A percentile compares a stretch with the other conserved stretches of the same genome.
phyloP scores from a whole-genome alignment of 2,797 vertebrate species.

The Mormyrus hasselquistii region DNA sequence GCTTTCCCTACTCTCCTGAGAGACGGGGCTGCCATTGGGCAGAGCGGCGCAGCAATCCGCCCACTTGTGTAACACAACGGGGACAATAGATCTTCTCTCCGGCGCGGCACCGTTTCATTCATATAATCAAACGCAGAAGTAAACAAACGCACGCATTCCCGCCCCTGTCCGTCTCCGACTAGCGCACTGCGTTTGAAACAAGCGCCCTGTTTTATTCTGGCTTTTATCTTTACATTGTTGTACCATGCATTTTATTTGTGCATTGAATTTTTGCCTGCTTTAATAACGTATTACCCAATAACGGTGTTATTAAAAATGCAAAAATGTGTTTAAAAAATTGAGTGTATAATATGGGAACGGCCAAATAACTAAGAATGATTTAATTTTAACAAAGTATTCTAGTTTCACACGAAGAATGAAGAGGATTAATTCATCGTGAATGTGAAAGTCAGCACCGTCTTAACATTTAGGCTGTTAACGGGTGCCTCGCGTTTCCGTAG shows the following conservation, averaged over 20 bases:
- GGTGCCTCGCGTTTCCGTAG: not conserved
- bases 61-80: conserved; percentile 62
- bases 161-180: not conserved
- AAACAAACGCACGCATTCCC: conserved; percentile 6
- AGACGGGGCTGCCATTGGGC: conserved; percentile 84
- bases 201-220: not conserved
- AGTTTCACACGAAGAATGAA: not conserved
- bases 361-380: not conserved
- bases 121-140: conserved; percentile 33
- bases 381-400: not conserved
- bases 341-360: not conserved
- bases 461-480: not conserved
- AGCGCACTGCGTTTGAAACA: not conserved
- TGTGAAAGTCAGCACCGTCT: not conserved
- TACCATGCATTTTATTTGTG: not conserved
- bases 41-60: conserved; percentile 75
- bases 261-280: not conserved
- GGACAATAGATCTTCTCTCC: conserved; percentile 72
- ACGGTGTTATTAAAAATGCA: not conserved
- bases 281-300: not conserved
- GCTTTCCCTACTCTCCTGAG: conserved; percentile 69
- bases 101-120: conserved; percentile 50
- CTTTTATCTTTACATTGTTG: not conserved
- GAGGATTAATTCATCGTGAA: not conserved
- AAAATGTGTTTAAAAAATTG: not conserved